Evolutionary conservation across 2,113 vertebrate genomes (phyloP).

Genomic region (Aspiorhynchus laticeps): DNA sequence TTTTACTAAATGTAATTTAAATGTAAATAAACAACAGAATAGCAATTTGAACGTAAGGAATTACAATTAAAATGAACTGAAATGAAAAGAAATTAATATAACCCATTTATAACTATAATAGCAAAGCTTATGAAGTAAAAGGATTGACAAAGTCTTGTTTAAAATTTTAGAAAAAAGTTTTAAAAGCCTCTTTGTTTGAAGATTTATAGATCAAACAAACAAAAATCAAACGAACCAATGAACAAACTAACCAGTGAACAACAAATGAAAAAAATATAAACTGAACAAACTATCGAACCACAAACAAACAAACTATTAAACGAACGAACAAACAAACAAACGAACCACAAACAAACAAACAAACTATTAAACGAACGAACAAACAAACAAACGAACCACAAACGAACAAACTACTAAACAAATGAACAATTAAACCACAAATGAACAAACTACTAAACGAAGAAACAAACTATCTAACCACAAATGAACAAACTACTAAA

Average conservation of each 20-base stretch:
- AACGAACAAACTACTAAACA: not conserved
- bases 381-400: not conserved
- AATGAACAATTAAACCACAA: too few relatives aligned
- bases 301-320: not conserved
- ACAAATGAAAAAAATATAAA: too few relatives aligned
- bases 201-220: not conserved
- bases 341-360: too few relatives aligned
- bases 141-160: not conserved
- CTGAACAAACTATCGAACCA: not conserved
- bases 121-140: not conserved
- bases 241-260: not conserved
- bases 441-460: not conserved
- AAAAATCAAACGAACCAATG: not conserved
- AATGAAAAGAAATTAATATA: not conserved
- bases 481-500: not conserved
- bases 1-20: not conserved
- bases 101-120: not conserved
- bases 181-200: not conserved
- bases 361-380: not conserved
- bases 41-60: not conserved
- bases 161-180: not conserved
- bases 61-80: not conserved
- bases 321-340: not conserved
- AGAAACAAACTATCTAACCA: not conserved
- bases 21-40: not conserved